A percentile compares a stretch with the other conserved stretches of the same genome.
These are phyloP conservation scores for Falco rusticolus DNA, from an alignment of 2,797 vertebrate genomes.

Conservation along the genomic window DNA sequence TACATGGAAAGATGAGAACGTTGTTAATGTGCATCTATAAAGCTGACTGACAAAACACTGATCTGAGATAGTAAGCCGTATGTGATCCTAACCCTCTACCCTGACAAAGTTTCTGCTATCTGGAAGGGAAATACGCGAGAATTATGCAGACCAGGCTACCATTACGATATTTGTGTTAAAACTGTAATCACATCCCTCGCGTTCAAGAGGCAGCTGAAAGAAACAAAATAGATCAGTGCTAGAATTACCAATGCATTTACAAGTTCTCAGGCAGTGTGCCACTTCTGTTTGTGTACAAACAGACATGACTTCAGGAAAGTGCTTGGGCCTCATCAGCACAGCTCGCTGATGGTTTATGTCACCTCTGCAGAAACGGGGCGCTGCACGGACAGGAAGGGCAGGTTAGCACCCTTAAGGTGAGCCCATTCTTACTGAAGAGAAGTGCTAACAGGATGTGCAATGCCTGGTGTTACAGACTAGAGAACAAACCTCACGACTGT, in stretches of 20 bases:
- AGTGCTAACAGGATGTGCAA: accelerated
- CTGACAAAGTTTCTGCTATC: not conserved
- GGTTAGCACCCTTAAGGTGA: not conserved
- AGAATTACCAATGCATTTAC: not conserved
- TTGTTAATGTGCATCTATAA: not conserved
- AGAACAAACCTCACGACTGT: not conserved
- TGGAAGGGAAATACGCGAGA: not conserved
- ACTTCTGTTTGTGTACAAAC: not conserved
- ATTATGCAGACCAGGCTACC: not conserved
- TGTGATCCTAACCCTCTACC: not conserved
- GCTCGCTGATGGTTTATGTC: not conserved
- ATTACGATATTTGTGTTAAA: not conserved
- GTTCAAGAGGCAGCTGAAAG: not conserved
- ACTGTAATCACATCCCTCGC: not conserved
- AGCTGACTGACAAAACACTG: not conserved
- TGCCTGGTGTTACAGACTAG: not conserved
- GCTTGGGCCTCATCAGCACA: accelerated
- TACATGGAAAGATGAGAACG: slow-evolving; percentile 49
- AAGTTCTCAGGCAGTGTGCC: accelerated
- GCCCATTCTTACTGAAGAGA: not conserved
- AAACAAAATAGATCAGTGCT: not conserved
- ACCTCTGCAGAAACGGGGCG: not conserved
- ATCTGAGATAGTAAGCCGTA: not conserved
- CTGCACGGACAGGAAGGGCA: not conserved
- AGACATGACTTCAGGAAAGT: not conserved